phyloP scores from a whole-genome alignment of 92 coral and sea anemone genomes.

The Pocillopora grandis region DNA sequence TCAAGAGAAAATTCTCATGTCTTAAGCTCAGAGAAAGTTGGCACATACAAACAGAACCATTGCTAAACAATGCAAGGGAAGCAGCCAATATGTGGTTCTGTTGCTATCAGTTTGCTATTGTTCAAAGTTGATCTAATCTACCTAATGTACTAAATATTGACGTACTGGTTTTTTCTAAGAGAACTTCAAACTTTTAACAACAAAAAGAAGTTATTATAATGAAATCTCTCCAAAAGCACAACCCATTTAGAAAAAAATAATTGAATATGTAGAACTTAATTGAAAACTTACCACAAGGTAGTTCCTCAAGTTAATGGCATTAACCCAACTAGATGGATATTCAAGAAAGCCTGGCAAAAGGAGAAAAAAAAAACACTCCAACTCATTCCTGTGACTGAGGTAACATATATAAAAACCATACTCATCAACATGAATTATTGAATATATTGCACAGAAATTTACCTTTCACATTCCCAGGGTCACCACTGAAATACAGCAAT shows the following conservation, averaged over 20 bases:
- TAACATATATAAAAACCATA: neutral
- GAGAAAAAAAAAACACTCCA: neutral
- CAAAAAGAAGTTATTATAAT: no score
- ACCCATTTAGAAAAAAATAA: neutral
- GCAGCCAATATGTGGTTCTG: no score
- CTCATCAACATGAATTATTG: neutral
- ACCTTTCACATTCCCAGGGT: conserved; percentile 39
- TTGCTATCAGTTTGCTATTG: no score
- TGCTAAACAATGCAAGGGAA: no score
- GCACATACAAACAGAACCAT: no score
- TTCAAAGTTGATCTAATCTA: no score
- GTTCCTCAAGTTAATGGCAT: conserved; percentile 80
- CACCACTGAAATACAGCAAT: conserved; percentile 63
- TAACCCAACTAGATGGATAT: conserved; percentile 64
- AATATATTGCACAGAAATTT: conserved; percentile 3
- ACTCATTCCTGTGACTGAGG: neutral
- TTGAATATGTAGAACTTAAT: no score
- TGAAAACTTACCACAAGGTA: conserved; percentile 80
- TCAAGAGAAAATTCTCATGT: no score
- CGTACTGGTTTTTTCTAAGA: no score
- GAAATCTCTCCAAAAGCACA: neutral
- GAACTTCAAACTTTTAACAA: no score
- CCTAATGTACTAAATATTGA: no score
- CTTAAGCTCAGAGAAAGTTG: no score
- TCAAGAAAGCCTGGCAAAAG: conserved; percentile 49